Evolutionary conservation across 2,888 invertebrate species (phyloP).

Genomic region (Ophioninae sp.): DNA sequence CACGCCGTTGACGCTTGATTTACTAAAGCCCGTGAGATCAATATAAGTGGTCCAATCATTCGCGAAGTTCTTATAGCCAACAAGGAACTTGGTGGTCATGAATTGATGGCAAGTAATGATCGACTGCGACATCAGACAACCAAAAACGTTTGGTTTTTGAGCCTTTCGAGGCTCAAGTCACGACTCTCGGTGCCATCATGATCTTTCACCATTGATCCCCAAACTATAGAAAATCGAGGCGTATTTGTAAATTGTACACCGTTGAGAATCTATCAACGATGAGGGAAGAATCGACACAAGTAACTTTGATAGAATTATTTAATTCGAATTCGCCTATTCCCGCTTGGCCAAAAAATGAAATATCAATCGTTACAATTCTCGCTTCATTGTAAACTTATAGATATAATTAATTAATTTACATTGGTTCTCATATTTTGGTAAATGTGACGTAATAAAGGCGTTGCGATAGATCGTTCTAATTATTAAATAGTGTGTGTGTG

Average conservation of each 20-base stretch:
- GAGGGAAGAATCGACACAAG: not conserved
- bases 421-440: not conserved
- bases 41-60: no score
- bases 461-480: not conserved
- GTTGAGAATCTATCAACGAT: not conserved
- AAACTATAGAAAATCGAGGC: no score
- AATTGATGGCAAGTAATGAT: no score
- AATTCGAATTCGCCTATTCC: slow-evolving; percentile 1
- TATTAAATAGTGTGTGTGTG: not conserved
- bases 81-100: no score
- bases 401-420: slow-evolving; percentile 20
- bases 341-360: not conserved
- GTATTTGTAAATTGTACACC: not conserved
- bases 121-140: no score
- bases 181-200: no score
- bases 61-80: no score
- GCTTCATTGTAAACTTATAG: slow-evolving; percentile 18
- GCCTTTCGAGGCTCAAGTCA: no score
- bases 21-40: no score
- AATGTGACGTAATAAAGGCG: not conserved
- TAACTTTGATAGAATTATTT: slow-evolving; percentile 2
- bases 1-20: no score
- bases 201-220: no score
- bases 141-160: no score
- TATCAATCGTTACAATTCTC: slow-evolving; percentile 16